Conservation (phyloP, 2,888 invertebrate species). For the Malthinus seriepunctatus region DNA sequence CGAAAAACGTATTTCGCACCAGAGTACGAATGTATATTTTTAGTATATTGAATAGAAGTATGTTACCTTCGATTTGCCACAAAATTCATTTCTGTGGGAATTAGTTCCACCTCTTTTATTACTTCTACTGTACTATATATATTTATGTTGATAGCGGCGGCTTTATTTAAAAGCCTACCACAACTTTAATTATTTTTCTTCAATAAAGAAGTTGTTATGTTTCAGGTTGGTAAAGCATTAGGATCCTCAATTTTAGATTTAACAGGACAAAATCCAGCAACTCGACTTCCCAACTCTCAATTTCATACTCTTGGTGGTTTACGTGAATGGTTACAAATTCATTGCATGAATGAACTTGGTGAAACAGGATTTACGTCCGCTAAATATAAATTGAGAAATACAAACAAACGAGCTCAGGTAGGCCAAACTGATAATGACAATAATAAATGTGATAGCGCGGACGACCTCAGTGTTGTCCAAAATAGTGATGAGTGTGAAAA, state of each 20-base stretch:
- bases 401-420: conserved; percentile 47
- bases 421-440: conserved; percentile 38
- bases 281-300: conserved; percentile 79
- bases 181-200: not conserved
- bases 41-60: too few species aligned
- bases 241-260: conserved; percentile 85
- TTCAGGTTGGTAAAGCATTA: conserved; percentile 76
- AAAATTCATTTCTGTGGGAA: too few species aligned
- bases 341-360: conserved; percentile 41
- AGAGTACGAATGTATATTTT: too few species aligned
- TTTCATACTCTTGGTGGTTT: conserved; percentile 72
- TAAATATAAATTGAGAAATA: conserved; percentile 34
- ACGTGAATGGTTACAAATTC: conserved; percentile 63
- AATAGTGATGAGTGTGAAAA: conserved; percentile 7
- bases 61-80: too few species aligned
- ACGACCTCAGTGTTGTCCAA: too few species aligned
- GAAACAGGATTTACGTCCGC: conserved; percentile 34
- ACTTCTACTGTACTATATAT: not conserved
- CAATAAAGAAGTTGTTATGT: too few species aligned
- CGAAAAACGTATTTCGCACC: too few species aligned
- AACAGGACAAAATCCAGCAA: conserved; percentile 79
- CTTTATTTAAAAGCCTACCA: not conserved
- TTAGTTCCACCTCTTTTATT: too few species aligned
- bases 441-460: conserved; percentile 14
- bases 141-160: not conserved